Evolutionary conservation across 2,797 vertebrate species (phyloP), one percentile per base, ranked within the genome.

Genomic region (Glyptemys insculpta): DNA sequence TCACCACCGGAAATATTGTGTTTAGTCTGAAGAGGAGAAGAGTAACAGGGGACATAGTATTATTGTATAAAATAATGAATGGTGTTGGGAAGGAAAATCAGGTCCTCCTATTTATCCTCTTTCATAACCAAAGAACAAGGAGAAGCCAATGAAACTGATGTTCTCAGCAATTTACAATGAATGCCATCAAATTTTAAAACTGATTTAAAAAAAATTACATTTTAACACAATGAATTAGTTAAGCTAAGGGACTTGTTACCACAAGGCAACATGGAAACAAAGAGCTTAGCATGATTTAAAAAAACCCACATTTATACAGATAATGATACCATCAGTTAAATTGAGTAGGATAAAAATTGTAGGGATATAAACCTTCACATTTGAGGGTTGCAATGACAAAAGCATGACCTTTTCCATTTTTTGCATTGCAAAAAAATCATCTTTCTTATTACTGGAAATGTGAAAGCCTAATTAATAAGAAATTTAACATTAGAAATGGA

Each of bases 1-100:
- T 44, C 56, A 86, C 8, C 1, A 2, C 18, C 14, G 44, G 3
- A 74, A 79, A 5, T 34, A 19, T 2, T 29, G 4, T 1, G n/a
- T n/a, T 83, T 52, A 82, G 8, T 31, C 19, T 0, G 9, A 54
- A 23, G 9, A 19, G 53, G 9, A 31, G 79, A 65, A 25, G n/a
- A 79, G 19, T 3, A 53, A 0, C 0, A 27, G 18, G 0, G 0
- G 41, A 8, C 9, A n/a, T 0, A 1, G 19, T 5, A 3, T 7
- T 56, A 50, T 10, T 1, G 5, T 34, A 1, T 5, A 16, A 18
- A 65, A 11, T 6, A 6, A 18, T 14, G 7, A 34, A 25, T 0
- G 0, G 6, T 1, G 4, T 1, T 6, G 10, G 15, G 78, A 57
- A 23, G 53, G 5, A 54, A n/a, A 47, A 74, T n/a, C 47, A 0